These are phyloP conservation scores for Carassius gibelio DNA, from an alignment of 2,113 vertebrate genomes.

Conservation along the genomic window DNA sequence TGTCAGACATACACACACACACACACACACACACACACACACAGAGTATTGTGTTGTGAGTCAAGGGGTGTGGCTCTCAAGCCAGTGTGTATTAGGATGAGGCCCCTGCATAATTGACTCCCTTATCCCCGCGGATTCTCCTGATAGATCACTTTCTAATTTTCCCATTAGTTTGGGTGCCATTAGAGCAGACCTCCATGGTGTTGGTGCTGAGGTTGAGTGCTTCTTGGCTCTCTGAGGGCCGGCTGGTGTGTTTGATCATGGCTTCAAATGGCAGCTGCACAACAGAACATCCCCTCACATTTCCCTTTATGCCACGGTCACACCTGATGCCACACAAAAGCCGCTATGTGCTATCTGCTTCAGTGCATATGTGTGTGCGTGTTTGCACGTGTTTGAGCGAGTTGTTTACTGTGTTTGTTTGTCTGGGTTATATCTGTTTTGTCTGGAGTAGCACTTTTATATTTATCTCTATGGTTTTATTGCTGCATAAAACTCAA, in stretches of 20 bases:
- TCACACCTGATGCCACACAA: no score
- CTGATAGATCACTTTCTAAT: constrained; percentile 33
- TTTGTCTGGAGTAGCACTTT: constrained; percentile 1
- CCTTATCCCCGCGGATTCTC: constrained; percentile 1
- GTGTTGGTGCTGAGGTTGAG: constrained; percentile 22
- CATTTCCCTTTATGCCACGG: no score
- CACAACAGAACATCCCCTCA: no score
- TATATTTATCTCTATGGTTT: background rate
- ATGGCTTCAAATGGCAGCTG: background rate
- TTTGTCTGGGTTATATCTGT: background rate
- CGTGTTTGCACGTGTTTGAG: background rate
- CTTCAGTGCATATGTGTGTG: background rate
- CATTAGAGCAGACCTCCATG: constrained; percentile 28
- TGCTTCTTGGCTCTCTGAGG: constrained; percentile 42
- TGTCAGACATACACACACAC: constrained; percentile 21
- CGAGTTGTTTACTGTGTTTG: constrained; percentile 4
- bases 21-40: constrained; percentile 16
- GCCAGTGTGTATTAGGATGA: constrained; percentile 15
- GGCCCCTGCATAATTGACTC: constrained; percentile 20
- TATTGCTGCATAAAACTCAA: background rate
- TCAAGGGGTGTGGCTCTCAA: constrained; percentile 17
- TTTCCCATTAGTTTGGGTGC: constrained; percentile 31
- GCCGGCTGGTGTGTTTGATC: constrained; percentile 49
- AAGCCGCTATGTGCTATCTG: no score
- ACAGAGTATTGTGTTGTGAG: background rate